Base-by-base conservation (phyloP, 2,797 vertebrate genomes). In the Aphelocoma californica region DNA sequence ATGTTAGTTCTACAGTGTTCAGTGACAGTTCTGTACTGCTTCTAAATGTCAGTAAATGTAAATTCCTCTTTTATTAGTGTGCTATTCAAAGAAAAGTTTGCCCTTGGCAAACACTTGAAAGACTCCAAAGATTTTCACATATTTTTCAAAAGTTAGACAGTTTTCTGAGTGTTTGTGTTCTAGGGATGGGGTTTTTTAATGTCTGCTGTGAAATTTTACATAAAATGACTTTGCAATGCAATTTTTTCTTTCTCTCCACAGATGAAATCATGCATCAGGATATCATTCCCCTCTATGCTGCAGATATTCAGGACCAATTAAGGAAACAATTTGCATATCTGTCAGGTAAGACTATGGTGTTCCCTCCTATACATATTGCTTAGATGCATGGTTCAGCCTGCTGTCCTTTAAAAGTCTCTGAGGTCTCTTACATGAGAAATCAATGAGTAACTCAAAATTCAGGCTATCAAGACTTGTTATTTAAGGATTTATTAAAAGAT, bases 181-280 rank as follows among this genome's bases (percentile, higher is more conserved):
- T 58, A n/a, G 57, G 16, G 23, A 18, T 42, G 28, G 25, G 36
- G 36, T 38, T 34, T 34, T 51, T 62, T 29, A 1, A 13, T 60
- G 25, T 12, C 36, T 34, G 56, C 32, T 77, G 7, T 78, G 13
- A 83, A 66, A 77, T 58, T 77, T 78, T 75, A 45, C 45, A 25
- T 70, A 29, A 32, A 81, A 29, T 97, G 40, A 97, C 64, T 82
- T 77, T 66, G 28, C 53, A 45, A 67, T 94, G 47, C 48, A 48
- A 45, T 53, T 40, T 86, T 18, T 40, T 62, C 74, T 42, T 29
- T 70, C 29, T 56, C 14, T 88, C 38, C 44, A n/a, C 92, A 99
- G 99, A 99, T 99, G 99, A 99, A 97, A 99, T 99, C 98, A 99
- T 99, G 99, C 99, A 99, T 97, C 98, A 98, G 97, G 99, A 99